Evolutionary conservation across 1,140 invertebrate genomes (phyloP), one percentile per base, ranked within the genome.

Genomic region (Cheumatopsyche charites): DNA sequence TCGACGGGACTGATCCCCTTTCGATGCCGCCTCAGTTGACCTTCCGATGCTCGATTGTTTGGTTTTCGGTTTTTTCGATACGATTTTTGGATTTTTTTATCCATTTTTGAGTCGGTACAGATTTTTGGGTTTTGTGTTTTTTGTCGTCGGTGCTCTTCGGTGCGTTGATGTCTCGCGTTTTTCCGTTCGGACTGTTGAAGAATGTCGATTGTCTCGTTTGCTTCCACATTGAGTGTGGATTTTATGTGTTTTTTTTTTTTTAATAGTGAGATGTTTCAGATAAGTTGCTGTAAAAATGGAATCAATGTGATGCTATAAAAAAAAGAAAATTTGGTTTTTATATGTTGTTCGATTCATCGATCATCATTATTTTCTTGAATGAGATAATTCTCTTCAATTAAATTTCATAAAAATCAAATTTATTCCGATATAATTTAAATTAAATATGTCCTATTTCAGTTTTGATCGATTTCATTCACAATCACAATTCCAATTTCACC

Each of bases 151-250:
- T 58, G 23, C 25, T 58, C 0, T 13, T 58, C 23, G 17, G 23
- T 58, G 25, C 9, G 3, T 36, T 3, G 29, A 36, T 4, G 29
- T 9, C 3, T 36, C 29, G 29, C 9, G 7, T 52, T 52, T 52
- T 58, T 58, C 11, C 17, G 19, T 25, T 58, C 21, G 43, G 12
- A 13, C 21, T 9, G 55, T 25, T n/a, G n/a, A n/a, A 23, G 12
- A 23, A 58, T 58, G 55, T 43, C 62, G 62, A 63, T 63, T 63
- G 41, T 63, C 62, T 63, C 41, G 62, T 63, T 43, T n/a, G 58
- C 58, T 29, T 26, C 58, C 23, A 41, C 29, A 19, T 58, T 58
- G n/a, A n/a, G n/a, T n/a, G n/a, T n/a, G n/a, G n/a, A n/a, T n/a
- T n/a, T n/a, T n/a, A n/a, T n/a, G n/a, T n/a, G n/a, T n/a, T n/a